Evolutionary conservation across 92 coral and sea anemone genomes (phyloP).

Genomic region (Plumapathes pennacea): DNA sequence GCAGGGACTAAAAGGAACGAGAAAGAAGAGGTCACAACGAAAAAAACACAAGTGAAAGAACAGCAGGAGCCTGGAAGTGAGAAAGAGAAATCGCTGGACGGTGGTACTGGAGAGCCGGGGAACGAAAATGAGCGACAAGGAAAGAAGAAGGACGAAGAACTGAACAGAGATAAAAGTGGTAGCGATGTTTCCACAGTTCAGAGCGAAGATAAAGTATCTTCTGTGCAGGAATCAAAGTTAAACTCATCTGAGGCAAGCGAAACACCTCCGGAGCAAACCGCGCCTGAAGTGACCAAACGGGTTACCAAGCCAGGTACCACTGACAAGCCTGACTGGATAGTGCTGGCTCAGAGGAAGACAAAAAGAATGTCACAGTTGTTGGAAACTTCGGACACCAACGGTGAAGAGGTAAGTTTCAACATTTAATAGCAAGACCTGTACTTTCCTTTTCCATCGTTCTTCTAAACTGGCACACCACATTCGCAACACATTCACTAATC

Average conservation of each 20-base stretch:
- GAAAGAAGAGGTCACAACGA: not conserved
- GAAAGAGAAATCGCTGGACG: not conserved
- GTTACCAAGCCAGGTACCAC: not conserved
- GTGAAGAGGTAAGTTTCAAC: slow-evolving; percentile 59
- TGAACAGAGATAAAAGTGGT: not conserved
- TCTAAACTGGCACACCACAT: no score
- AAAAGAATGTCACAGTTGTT: slow-evolving; percentile 66
- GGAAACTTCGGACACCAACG: slow-evolving; percentile 23
- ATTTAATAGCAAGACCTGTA: no score
- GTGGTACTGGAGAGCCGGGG: not conserved
- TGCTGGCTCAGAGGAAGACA: slow-evolving; percentile 59
- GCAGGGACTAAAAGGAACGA: not conserved
- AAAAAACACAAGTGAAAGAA: not conserved
- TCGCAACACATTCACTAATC: no score
- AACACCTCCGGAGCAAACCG: not conserved
- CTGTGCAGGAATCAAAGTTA: slow-evolving; percentile 1
- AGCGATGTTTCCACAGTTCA: not conserved
- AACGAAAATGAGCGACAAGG: not conserved
- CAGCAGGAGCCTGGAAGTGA: slow-evolving; percentile 1
- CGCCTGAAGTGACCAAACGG: not conserved
- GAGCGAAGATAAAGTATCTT: slow-evolving; percentile 10
- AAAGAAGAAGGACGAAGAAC: not conserved
- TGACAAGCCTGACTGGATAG: slow-evolving; percentile 66
- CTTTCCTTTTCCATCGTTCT: no score
- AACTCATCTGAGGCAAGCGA: not conserved